Evolutionary conservation across 2,797 vertebrate species (phyloP), one percentile per base, ranked within the genome.

Genomic region (Neostethus bicornis): DNA sequence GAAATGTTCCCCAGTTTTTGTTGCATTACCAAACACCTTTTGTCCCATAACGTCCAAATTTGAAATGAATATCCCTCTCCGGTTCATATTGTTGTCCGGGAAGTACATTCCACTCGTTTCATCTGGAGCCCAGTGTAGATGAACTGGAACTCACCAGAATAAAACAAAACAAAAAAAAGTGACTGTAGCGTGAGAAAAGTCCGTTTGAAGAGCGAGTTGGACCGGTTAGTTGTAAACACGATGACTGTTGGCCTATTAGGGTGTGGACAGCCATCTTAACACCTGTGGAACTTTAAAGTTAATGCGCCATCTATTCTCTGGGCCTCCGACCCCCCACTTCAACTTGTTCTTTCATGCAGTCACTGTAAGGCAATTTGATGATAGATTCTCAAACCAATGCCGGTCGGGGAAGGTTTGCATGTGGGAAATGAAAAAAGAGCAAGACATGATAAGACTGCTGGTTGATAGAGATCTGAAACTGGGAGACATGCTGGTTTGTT

Each of bases 211-310:
- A 77, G 61, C 47, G 19, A 64, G 72, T 76, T 56, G 52, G 72
- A 82, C 73, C 67, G 66, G 74, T 85, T 86, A 83, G 44, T 54
- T 61, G 50, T 57, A 81, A 85, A 78, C 65, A 64, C 35, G 21
- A 51, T 3, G 19, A 14, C 29, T 68, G 48, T 60, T 65, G 70
- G 72, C 28, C 28, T 37, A 34, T 38, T 48, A 51, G 75, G 75
- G 76, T 75, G 79, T 46, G 70, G 80, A 86, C 65, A 85, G 79
- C 65, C 19, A 3, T 80, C 66, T 69, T 79, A 77, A 29, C 45
- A 23, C 25, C 13, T 1, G 25, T 17, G 44, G 67, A 70, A 51
- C 63, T 81, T 32, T 60, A 52, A n/a, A 68, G 60, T 35, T 64
- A 55, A 56, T 0, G 6, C 34, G 58, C 35, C 19, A 66, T 66